Evolutionary conservation across 2,888 invertebrate genomes (phyloP).

Genomic region (Dasypogon diadema): DNA sequence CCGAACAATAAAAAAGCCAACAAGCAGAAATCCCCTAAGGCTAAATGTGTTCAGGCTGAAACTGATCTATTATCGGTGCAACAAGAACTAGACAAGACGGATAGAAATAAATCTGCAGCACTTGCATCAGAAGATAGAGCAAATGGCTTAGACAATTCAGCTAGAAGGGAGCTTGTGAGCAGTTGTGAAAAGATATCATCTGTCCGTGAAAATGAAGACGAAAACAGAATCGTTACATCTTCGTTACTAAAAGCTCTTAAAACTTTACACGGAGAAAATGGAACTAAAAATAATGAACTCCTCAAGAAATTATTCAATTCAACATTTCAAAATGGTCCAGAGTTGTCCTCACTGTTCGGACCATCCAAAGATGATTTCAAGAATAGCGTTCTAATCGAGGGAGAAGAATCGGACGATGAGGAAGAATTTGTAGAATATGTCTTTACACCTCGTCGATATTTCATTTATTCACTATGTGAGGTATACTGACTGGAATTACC

Average conservation of each 20-base stretch:
- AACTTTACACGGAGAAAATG: slow-evolving; percentile 1
- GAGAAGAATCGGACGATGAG: slow-evolving; percentile 67
- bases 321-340: background rate
- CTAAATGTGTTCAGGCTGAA: background rate
- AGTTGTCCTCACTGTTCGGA: background rate
- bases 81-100: background rate
- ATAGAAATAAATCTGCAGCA: slow-evolving; percentile 14
- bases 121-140: background rate
- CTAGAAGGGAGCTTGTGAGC: background rate
- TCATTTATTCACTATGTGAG: slow-evolving; percentile 73
- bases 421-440: slow-evolving; percentile 75
- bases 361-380: no score
- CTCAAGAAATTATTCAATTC: background rate
- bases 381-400: background rate
- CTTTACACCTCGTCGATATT: slow-evolving; percentile 76
- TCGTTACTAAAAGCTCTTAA: slow-evolving; percentile 6
- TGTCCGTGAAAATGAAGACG: no score
- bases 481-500: slow-evolving; percentile 58
- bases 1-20: background rate
- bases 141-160: background rate
- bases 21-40: background rate
- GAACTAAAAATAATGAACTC: background rate
- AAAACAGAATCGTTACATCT: background rate
- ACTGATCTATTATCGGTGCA: background rate
- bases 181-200: background rate